Evolutionary conservation across 2,888 invertebrate species (phyloP).

Genomic region (Serrognathus titanus): DNA sequence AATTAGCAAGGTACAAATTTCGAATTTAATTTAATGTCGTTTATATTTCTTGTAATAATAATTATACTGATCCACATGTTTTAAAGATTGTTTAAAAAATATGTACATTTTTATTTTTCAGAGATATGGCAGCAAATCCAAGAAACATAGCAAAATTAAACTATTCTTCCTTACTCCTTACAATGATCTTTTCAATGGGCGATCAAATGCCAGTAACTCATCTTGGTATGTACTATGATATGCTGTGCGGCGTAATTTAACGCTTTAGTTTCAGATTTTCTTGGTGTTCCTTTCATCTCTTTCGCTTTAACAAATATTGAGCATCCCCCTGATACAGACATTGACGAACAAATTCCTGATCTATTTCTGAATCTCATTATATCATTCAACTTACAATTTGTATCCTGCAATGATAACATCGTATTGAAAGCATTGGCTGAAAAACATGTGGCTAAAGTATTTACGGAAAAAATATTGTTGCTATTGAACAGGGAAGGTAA

Average conservation of each 20-base stretch:
- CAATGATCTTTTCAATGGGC: slow-evolving; percentile 87
- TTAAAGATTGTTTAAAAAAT: too few species aligned
- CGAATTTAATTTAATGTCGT: slow-evolving; percentile 2
- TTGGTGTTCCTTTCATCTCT: slow-evolving; percentile 77
- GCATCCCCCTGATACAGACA: slow-evolving; percentile 71
- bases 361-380: slow-evolving; percentile 78
- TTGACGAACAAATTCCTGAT: slow-evolving; percentile 82
- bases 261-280: slow-evolving; percentile 62
- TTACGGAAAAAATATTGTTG: slow-evolving; percentile 86
- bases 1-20: slow-evolving; percentile 69
- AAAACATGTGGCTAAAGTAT: slow-evolving; percentile 72
- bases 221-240: slow-evolving; percentile 61
- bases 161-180: slow-evolving; percentile 78
- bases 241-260: not conserved
- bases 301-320: slow-evolving; percentile 82
- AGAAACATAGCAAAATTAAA: slow-evolving; percentile 75
- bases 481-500: slow-evolving; percentile 87
- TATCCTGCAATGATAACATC: slow-evolving; percentile 62
- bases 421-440: slow-evolving; percentile 68
- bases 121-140: slow-evolving; percentile 76
- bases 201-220: slow-evolving; percentile 86
- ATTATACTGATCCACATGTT: too few species aligned
- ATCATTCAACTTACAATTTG: slow-evolving; percentile 87
- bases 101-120: slow-evolving; percentile 35
- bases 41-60: too few species aligned